Evolutionary conservation across 1,140 invertebrate species (phyloP).

Genomic region (Panagrolaimus sp.): DNA sequence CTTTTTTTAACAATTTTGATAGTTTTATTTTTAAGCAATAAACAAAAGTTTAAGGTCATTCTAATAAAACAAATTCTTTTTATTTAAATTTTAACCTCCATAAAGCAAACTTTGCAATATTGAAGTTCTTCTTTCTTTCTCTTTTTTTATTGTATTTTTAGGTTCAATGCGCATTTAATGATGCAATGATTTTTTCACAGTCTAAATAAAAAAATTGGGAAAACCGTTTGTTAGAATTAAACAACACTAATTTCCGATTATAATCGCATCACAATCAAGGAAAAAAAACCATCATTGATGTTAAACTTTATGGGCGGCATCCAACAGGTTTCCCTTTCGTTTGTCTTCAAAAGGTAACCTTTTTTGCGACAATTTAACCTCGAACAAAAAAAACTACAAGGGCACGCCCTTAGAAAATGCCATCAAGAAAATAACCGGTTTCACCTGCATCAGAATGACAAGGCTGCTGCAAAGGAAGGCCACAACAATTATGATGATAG

Average conservation of each 20-base stretch:
- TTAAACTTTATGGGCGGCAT: neutral
- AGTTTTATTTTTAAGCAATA: too few relatives aligned
- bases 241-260: conserved; percentile 12
- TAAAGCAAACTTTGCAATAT: too few relatives aligned
- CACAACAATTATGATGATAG: neutral
- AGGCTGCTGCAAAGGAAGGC: neutral
- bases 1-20: too few relatives aligned
- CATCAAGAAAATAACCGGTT: conserved; percentile 16
- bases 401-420: conserved; percentile 16
- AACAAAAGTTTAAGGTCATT: too few relatives aligned
- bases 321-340: conserved; percentile 15
- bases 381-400: conserved; percentile 1
- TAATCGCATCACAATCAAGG: conserved; percentile 1
- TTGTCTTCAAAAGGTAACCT: conserved; percentile 1
- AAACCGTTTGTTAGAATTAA: neutral
- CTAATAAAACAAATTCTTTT: too few relatives aligned
- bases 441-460: neutral
- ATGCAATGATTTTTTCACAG: too few relatives aligned
- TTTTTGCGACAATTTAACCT: neutral
- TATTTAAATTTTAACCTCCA: too few relatives aligned
- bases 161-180: too few relatives aligned
- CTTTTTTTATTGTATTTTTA: too few relatives aligned
- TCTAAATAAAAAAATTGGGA: too few relatives aligned
- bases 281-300: neutral
- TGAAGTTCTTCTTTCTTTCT: too few relatives aligned